Percentiles rank a stretch among this genome's conserved stretches.
Evolutionary conservation across 1,140 invertebrate genomes (phyloP).

Genomic region (Drosophila pseudoananassae): DNA sequence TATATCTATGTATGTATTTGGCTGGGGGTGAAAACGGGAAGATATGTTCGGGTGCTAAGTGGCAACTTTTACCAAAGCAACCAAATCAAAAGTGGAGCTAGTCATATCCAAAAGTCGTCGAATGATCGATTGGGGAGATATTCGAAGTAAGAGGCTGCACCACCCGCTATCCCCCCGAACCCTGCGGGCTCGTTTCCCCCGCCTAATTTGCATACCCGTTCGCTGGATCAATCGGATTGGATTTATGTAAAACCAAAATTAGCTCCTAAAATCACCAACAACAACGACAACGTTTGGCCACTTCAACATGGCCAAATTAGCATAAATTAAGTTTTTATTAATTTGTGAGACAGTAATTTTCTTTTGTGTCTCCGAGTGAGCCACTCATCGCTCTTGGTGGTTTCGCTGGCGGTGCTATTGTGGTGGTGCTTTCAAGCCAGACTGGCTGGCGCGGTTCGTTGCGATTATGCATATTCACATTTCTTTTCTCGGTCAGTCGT

Average conservation of each 20-base stretch:
- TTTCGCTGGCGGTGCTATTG: conserved; percentile 8
- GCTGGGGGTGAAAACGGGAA: not conserved
- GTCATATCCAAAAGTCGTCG: conserved; percentile 28
- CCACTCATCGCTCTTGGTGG: conserved; percentile 23
- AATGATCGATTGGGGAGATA: conserved; percentile 50
- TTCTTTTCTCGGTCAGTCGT: conserved; percentile 66
- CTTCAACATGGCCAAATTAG: conserved; percentile 62
- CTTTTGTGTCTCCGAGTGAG: conserved; percentile 47
- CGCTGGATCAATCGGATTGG: conserved; percentile 46
- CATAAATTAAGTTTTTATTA: conserved; percentile 83
- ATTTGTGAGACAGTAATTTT: conserved; percentile 81
- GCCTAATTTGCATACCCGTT: conserved; percentile 64
- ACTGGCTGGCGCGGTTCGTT: conserved; percentile 67
- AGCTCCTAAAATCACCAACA: conserved; percentile 44
- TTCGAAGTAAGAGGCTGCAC: conserved; percentile 20
- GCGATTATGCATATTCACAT: conserved; percentile 67
- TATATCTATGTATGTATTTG: no score
- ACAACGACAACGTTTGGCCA: conserved; percentile 15
- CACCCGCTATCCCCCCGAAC: not conserved
- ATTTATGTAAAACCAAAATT: conserved; percentile 69
- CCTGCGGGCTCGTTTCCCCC: conserved; percentile 25
- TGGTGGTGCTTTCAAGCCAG: conserved; percentile 44
- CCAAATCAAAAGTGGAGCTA: conserved; percentile 40
- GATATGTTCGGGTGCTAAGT: conserved; percentile 43
- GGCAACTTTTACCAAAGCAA: conserved; percentile 37